Evolutionary conservation across 2,888 invertebrate species (phyloP), one percentile per base, ranked within the genome.

Genomic region (Leptothorax acervorum): DNA sequence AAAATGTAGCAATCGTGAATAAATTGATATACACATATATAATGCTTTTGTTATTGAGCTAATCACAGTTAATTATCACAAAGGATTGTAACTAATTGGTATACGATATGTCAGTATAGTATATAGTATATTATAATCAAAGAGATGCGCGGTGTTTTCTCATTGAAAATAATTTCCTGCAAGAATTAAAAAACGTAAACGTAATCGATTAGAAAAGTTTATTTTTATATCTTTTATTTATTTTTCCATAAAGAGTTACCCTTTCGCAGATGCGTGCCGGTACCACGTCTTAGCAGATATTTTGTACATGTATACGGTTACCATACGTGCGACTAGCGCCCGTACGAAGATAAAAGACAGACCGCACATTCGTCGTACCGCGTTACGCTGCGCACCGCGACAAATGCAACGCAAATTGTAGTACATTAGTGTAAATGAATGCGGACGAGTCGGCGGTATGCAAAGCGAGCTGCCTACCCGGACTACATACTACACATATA

Each of bases 361-460:
- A 88, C 81, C 87, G 90, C 88, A 83, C 85, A 85, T 86, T 88
- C 87, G 88, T 88, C 90, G 88, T 83, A 70, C 84, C 87, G 90
- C 84, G 89, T 89, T 91, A 91, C 89, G 82, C 82, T 85, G 86
- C 85, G 86, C 87, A 70, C 84, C 86, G 90, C 90, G 91, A 91
- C 91, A 91, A 91, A 91, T 90, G 92, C 89, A 90, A 92, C 92
- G 91, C 90, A 92, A 92, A 92, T 92, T 91, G 92, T 88, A 91
- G 86, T 91, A 89, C 92, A 92, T 92, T 92, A 92, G 92, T 91
- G 92, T 91, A 92, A 92, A 92, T 92, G 92, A 92, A 92, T 91
- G 91, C 92, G 91, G 90, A 92, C 92, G 92, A 92, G 92, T 89
- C 81, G 82, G 85, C 84, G 83, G 90, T 89, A 89, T 90, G 91